phyloP scores from a whole-genome alignment of 2,797 vertebrate species.

The Hozukius guyotensis region DNA sequence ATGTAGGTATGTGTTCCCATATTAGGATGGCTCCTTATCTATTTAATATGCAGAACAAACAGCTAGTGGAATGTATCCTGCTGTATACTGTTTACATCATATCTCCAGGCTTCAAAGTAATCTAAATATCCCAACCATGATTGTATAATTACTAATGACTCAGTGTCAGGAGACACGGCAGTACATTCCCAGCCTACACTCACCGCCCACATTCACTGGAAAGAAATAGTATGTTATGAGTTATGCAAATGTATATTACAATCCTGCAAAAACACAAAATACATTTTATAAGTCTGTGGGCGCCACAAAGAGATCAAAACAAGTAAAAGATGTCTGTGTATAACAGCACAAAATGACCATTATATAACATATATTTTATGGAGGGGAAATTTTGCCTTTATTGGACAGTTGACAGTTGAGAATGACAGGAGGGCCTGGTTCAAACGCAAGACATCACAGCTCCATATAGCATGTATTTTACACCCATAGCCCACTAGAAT shows the following conservation, averaged over 20 bases:
- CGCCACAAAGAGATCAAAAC: background rate
- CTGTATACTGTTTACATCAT: slow-evolving; percentile 41
- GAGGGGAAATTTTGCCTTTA: background rate
- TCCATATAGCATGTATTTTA: background rate
- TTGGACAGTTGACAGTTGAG: background rate
- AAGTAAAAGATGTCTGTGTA: background rate
- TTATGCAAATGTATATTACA: background rate
- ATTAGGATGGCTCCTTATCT: slow-evolving; percentile 39
- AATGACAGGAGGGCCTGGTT: background rate
- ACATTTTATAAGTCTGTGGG: background rate
- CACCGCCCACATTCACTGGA: slow-evolving; percentile 23
- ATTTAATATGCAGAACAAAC: slow-evolving; percentile 48
- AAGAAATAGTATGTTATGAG: background rate
- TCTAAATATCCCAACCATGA: slow-evolving; percentile 51
- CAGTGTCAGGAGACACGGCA: slow-evolving; percentile 44
- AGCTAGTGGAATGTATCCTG: slow-evolving; percentile 18
- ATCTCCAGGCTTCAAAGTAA: slow-evolving; percentile 41
- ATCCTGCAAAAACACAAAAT: background rate
- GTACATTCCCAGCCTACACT: slow-evolving; percentile 43
- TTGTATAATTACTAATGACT: slow-evolving; percentile 59
- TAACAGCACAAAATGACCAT: background rate
- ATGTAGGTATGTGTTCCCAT: background rate
- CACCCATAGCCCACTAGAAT: background rate
- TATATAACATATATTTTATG: background rate
- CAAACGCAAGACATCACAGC: background rate